Base-by-base conservation (phyloP, 2,797 vertebrate species). In the Microctenopoma lineatum region DNA sequence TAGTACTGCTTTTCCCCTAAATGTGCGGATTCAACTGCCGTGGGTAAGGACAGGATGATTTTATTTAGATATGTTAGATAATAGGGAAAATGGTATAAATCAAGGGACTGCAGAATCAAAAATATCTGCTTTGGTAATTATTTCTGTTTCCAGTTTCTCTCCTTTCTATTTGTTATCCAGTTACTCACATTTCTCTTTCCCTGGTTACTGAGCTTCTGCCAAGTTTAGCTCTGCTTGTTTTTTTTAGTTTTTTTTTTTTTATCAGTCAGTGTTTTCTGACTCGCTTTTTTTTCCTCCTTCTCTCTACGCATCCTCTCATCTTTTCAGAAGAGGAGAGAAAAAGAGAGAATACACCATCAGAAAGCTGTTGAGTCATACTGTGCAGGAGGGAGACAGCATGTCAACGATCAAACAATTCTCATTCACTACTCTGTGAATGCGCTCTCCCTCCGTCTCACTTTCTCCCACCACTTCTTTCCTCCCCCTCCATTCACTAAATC, bases 351-450 rank as follows among this genome's bases (percentile, higher is more conserved):
- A 51, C 32, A 74, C 51, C 66, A 45, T 51, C 64, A 69, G 72
- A 86, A 79, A 79, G 75, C 67, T 75, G 82, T 80, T 86, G 77
- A 87, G 81, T 90, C 86, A 89, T 59, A 62, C 70, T 45, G 70
- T 66, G 73, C 54, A 75, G 75, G 78, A 83, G 75, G 64, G 63
- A 86, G 80, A 78, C 54, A 18, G 57, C 53, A 50, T 75, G 77
- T 76, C 59, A 58, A 72, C 79, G 80, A 84, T 86, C 83, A 89
- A 83, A 86, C 79, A 59, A 71, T 52, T 45, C 74, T 77, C 60
- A 57, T 69, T 79, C 53, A 12, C 70, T 68, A 14, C 68, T 87
- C 76, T 60, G 59, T 79, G 68, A 81, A 80, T 45, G 57, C 56
- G 26, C 73, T 46, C 65, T 39, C 36, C 21, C 21, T 52, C 21